Percentiles rank a stretch among this genome's conserved stretches.
Evolutionary conservation across 1,140 invertebrate genomes (phyloP).

Genomic region (Papilio helenus): DNA sequence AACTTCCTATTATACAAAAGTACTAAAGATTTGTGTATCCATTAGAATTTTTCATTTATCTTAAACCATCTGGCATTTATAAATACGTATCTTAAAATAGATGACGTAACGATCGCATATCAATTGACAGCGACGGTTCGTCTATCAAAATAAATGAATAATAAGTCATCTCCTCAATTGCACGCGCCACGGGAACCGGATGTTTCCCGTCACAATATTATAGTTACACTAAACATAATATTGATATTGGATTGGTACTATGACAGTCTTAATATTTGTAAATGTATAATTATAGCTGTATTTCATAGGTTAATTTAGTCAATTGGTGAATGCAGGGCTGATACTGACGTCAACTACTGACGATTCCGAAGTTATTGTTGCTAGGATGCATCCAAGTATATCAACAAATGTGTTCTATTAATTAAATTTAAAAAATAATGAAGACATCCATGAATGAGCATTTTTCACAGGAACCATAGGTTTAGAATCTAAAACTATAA

Average conservation of each 20-base stretch:
- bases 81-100: conserved; percentile 13
- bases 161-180: conserved; percentile 36
- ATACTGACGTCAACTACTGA: conserved; percentile 4
- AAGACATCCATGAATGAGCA: background rate
- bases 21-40: background rate
- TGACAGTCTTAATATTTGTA: background rate
- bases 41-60: background rate
- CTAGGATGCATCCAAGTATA: background rate
- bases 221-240: conserved; percentile 18
- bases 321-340: background rate
- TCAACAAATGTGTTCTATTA: background rate
- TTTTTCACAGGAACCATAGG: background rate
- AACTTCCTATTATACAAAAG: background rate
- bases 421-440: background rate
- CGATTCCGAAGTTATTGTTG: background rate
- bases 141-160: conserved; percentile 39
- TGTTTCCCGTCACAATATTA: conserved; percentile 31
- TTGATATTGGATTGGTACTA: background rate
- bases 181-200: conserved; percentile 33
- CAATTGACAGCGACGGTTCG: conserved; percentile 37
- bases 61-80: conserved; percentile 25
- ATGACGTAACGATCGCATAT: conserved; percentile 31
- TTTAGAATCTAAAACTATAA: background rate
- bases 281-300: background rate
- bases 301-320: conserved; percentile 24